These are phyloP conservation scores for Meteorus sp. DNA, from an alignment of 1,140 invertebrate genomes.

Conservation along the genomic window DNA sequence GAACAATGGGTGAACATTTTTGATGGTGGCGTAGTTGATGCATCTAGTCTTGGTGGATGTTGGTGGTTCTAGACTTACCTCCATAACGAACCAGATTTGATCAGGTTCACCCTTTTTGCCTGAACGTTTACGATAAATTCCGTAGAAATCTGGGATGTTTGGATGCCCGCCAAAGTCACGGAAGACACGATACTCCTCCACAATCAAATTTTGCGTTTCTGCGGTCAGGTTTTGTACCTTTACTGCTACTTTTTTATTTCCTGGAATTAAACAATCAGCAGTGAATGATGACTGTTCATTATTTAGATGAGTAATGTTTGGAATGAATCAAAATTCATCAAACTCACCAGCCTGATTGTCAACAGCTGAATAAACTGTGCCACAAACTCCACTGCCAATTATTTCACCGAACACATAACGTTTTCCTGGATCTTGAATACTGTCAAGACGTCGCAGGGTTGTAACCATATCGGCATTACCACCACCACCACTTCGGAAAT, in stretches of 20 bases:
- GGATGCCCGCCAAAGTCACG: constrained; percentile 75
- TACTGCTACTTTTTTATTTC: constrained; percentile 72
- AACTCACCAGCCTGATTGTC: constrained; percentile 69
- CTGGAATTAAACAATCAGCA: constrained; percentile 38
- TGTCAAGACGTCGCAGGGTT: constrained; percentile 53
- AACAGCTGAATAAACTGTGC: constrained; percentile 73
- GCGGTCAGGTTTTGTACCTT: constrained; percentile 78
- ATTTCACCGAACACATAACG: constrained; percentile 68
- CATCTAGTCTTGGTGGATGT: background rate
- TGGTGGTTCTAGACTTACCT: too few relatives aligned
- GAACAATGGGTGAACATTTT: constrained; percentile 4
- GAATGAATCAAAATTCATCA: background rate
- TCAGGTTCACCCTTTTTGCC: constrained; percentile 63
- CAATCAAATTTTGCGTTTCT: constrained; percentile 70
- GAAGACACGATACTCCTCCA: constrained; percentile 84
- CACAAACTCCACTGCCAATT: constrained; percentile 75
- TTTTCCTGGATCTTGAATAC: constrained; percentile 68
- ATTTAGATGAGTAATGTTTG: too few relatives aligned
- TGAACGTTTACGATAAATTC: constrained; percentile 72
- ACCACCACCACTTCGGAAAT: background rate
- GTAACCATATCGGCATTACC: constrained; percentile 15
- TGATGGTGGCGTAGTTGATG: too few relatives aligned
- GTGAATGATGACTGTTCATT: background rate
- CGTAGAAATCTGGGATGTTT: constrained; percentile 84
- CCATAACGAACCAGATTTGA: constrained; percentile 88